A percentile compares a stretch with the other conserved stretches of the same genome.
Conservation (phyloP, 2,797 vertebrate species). For the Pempheris klunzingeri region DNA sequence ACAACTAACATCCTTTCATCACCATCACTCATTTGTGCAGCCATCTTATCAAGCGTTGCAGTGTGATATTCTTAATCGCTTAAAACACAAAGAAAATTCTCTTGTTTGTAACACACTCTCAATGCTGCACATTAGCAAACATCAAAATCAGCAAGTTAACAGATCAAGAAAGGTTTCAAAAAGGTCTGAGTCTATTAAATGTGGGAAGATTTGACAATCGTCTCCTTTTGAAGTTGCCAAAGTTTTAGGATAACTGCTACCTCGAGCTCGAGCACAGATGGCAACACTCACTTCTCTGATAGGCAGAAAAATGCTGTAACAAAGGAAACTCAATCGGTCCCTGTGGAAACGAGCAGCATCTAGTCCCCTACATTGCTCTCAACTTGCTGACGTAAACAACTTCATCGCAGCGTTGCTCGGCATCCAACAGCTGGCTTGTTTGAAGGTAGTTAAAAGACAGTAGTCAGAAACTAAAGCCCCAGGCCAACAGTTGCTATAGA, state of each 20-base stretch:
- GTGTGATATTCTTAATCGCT: conserved; percentile 8
- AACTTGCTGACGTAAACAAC: conserved; percentile 53
- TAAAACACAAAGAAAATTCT: conserved; percentile 11
- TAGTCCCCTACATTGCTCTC: conserved; percentile 25
- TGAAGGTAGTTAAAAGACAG: conserved; percentile 75
- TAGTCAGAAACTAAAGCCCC: conserved; percentile 78
- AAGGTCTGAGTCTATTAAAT: conserved; percentile 13
- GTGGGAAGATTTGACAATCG: background rate
- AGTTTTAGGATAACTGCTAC: conserved; percentile 30
- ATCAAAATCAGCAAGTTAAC: background rate
- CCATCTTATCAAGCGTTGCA: background rate
- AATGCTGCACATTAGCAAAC: background rate
- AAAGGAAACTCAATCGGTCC: conserved; percentile 57
- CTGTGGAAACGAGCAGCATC: conserved; percentile 34
- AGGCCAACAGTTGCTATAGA: conserved; percentile 83
- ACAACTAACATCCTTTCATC: conserved; percentile 67
- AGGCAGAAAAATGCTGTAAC: conserved; percentile 45
- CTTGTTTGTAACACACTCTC: conserved; percentile 8
- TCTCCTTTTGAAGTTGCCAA: conserved; percentile 28
- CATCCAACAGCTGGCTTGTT: conserved; percentile 74
- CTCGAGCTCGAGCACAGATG: conserved; percentile 33
- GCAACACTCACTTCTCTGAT: conserved; percentile 32
- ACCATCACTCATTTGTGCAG: conserved; percentile 19
- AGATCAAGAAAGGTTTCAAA: background rate
- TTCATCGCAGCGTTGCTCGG: conserved; percentile 39